Conservation (phyloP, 35 echinoderm and acorn worm species). For the Ophioderma brevispina region DNA sequence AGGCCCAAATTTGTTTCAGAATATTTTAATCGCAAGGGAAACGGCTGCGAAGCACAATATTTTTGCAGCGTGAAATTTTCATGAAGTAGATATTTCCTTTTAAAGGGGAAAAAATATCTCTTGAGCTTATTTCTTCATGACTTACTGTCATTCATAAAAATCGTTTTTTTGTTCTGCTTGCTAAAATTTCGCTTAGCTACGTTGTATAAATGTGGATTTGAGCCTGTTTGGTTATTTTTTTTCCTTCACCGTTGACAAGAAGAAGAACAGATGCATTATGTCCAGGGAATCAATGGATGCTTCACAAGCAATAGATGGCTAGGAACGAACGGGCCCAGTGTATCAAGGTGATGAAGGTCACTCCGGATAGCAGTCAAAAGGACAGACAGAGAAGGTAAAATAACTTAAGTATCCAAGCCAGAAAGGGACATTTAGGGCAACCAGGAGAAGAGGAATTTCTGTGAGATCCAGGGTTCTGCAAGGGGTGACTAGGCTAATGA, state of each 20-base stretch:
- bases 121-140: no score
- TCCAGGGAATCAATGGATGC: slow-evolving; percentile 41
- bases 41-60: no score
- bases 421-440: not conserved
- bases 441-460: not conserved
- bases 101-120: no score
- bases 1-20: no score
- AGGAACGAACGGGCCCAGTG: slow-evolving; percentile 29
- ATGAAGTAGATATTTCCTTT: no score
- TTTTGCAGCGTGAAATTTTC: no score
- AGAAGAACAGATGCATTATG: slow-evolving; percentile 48
- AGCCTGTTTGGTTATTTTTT: no score
- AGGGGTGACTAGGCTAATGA: not conserved
- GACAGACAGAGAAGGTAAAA: not conserved
- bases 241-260: slow-evolving; percentile 59
- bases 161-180: not conserved
- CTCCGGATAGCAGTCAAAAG: slow-evolving; percentile 64
- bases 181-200: no score
- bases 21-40: no score
- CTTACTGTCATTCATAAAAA: not conserved
- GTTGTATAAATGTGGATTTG: no score
- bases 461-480: not conserved
- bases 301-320: slow-evolving; percentile 51
- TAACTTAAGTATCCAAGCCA: not conserved
- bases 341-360: slow-evolving; percentile 38